A percentile compares a stretch with the other conserved stretches of the same genome.
Conservation (phyloP, 2,797 vertebrate genomes). For the Gymnopithys bicolor region DNA sequence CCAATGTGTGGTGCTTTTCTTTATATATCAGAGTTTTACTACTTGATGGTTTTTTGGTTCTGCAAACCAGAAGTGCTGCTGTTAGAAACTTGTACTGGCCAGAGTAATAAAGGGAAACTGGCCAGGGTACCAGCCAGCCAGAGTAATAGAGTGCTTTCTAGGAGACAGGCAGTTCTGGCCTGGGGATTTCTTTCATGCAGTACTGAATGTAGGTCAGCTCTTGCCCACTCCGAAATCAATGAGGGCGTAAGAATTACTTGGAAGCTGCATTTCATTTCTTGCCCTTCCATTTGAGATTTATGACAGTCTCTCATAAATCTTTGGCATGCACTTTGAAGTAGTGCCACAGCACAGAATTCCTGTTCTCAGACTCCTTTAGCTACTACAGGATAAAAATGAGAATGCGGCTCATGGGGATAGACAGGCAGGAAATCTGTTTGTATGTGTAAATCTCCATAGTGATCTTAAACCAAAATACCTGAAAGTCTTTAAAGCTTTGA, state of each 20-base stretch:
- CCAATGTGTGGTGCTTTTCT: neutral
- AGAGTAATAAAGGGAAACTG: neutral
- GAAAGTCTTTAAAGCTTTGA: neutral
- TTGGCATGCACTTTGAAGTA: conserved; percentile 2
- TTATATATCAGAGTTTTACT: neutral
- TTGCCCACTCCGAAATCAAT: conserved; percentile 5
- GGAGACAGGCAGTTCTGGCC: neutral
- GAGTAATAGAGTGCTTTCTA: neutral
- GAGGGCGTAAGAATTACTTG: conserved; percentile 12
- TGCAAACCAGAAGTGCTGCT: neutral
- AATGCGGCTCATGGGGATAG: neutral
- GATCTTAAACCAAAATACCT: neutral
- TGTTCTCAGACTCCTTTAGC: neutral
- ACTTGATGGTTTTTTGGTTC: neutral
- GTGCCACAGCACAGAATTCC: conserved; percentile 18
- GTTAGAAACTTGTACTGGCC: neutral
- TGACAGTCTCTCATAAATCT: neutral
- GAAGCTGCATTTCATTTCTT: conserved; percentile 39
- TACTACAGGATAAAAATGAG: neutral
- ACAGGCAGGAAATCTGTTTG: neutral
- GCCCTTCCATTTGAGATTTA: conserved; percentile 27
- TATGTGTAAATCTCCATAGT: neutral
- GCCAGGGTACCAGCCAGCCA: neutral
- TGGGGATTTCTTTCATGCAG: neutral
- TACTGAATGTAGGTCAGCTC: conserved; percentile 6